Evolutionary conservation across 2,797 vertebrate genomes (phyloP).

Genomic region (Hyperoplus immaculatus): DNA sequence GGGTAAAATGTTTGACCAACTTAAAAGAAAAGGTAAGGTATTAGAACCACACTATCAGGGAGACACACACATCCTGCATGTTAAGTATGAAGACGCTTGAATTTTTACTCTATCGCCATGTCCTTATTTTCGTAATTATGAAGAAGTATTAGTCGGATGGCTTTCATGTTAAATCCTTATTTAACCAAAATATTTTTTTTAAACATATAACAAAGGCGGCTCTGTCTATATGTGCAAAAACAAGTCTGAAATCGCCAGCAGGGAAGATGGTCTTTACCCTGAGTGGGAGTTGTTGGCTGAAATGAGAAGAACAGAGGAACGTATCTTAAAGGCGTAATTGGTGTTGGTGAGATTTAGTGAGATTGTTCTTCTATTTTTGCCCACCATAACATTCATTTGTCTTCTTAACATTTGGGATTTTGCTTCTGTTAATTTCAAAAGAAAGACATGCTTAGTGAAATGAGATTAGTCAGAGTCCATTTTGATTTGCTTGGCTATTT

Average conservation of each 20-base stretch:
- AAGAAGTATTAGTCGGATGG: not conserved
- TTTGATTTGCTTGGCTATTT: slow-evolving; percentile 48
- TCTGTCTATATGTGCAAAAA: slow-evolving; percentile 55
- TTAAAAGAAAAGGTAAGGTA: not conserved
- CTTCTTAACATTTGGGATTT: slow-evolving; percentile 3
- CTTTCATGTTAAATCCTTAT: slow-evolving; percentile 1
- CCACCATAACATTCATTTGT: slow-evolving; percentile 32
- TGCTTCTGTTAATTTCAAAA: slow-evolving; percentile 27
- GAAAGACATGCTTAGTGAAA: not conserved
- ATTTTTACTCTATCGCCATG: not conserved
- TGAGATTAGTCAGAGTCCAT: slow-evolving; percentile 33
- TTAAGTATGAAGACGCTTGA: not conserved
- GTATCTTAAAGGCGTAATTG: slow-evolving; percentile 67
- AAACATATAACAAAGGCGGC: slow-evolving; percentile 46
- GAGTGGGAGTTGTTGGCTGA: slow-evolving; percentile 76
- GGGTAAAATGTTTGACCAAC: not conserved
- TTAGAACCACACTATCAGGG: not conserved
- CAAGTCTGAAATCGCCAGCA: slow-evolving; percentile 63
- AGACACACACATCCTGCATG: slow-evolving; percentile 5
- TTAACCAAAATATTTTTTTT: not conserved
- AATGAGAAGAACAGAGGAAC: slow-evolving; percentile 60
- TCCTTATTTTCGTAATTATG: not conserved
- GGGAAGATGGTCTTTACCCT: slow-evolving; percentile 75
- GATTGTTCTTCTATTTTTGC: slow-evolving; percentile 31
- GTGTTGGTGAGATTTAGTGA: slow-evolving; percentile 31